Evolutionary conservation across 2,113 vertebrate genomes (phyloP).

Genomic region (Silurus meridionalis): DNA sequence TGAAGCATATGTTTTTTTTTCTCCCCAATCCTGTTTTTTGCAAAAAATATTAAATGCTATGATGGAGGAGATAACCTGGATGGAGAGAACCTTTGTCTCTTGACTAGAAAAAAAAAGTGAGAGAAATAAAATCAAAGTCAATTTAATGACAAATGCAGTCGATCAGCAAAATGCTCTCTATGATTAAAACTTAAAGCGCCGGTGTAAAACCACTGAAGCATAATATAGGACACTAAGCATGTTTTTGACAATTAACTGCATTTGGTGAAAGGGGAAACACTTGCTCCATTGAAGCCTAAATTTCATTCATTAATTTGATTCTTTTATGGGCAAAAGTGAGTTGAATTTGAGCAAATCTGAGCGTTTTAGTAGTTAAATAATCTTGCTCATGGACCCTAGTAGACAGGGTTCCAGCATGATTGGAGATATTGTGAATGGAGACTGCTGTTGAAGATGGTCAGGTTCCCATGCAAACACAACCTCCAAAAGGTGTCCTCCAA

Average conservation of each 20-base stretch:
- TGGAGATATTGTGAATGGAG: background rate
- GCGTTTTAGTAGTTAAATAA: background rate
- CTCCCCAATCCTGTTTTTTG: slow-evolving; percentile 59
- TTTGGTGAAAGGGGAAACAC: background rate
- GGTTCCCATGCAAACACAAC: background rate
- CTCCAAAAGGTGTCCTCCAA: background rate
- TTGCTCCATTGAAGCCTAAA: background rate
- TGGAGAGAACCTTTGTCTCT: background rate
- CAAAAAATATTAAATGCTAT: background rate
- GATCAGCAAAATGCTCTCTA: background rate
- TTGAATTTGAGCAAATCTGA: background rate
- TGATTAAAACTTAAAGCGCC: background rate
- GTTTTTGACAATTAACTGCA: background rate
- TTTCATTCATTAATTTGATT: background rate
- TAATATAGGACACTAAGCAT: background rate
- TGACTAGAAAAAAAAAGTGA: background rate
- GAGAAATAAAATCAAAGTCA: background rate
- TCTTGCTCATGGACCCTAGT: background rate
- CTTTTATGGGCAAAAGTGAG: background rate
- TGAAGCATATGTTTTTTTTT: slow-evolving; percentile 68
- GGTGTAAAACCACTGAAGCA: background rate
- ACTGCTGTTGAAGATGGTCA: background rate
- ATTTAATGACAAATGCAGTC: background rate
- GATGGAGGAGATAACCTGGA: background rate
- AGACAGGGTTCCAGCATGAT: background rate